These are phyloP conservation scores for Xiphias gladius DNA, from an alignment of 2,113 vertebrate genomes.

Conservation along the genomic window DNA sequence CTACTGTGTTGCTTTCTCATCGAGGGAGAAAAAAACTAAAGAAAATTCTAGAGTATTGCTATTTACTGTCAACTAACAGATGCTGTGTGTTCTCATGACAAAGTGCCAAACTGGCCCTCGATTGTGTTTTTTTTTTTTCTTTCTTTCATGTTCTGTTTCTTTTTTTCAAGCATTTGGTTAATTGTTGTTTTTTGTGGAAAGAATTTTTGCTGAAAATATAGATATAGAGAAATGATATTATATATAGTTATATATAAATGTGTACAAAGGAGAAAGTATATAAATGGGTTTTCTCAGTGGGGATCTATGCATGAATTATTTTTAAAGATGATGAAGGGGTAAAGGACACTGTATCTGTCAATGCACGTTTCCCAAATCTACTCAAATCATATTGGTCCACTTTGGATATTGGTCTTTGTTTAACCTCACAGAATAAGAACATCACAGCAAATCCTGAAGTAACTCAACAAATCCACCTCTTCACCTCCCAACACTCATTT, in stretches of 20 bases:
- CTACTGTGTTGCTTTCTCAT: constrained; percentile 71
- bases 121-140: constrained; percentile 69
- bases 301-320: constrained; percentile 87
- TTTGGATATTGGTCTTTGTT: constrained; percentile 50
- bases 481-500: neutral
- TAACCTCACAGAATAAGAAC: constrained; percentile 29
- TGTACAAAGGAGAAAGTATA: constrained; percentile 85
- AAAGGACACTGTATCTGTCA: constrained; percentile 68
- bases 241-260: constrained; percentile 84
- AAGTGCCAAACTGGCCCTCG: constrained; percentile 84
- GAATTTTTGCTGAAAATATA: constrained; percentile 81
- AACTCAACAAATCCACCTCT: constrained; percentile 12
- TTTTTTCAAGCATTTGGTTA: constrained; percentile 60
- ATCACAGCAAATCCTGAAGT: constrained; percentile 1
- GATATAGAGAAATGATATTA: constrained; percentile 84
- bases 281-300: constrained; percentile 81
- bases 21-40: constrained; percentile 53
- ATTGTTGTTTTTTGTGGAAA: constrained; percentile 77
- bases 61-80: constrained; percentile 71
- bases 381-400: constrained; percentile 49
- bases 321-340: constrained; percentile 66
- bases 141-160: constrained; percentile 57
- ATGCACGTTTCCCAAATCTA: constrained; percentile 79
- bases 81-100: constrained; percentile 75
- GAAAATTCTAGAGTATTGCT: constrained; percentile 56